Evolutionary conservation across 1,140 invertebrate genomes (phyloP), one percentile per base, ranked within the genome.

Genomic region (Popillia japonica): DNA sequence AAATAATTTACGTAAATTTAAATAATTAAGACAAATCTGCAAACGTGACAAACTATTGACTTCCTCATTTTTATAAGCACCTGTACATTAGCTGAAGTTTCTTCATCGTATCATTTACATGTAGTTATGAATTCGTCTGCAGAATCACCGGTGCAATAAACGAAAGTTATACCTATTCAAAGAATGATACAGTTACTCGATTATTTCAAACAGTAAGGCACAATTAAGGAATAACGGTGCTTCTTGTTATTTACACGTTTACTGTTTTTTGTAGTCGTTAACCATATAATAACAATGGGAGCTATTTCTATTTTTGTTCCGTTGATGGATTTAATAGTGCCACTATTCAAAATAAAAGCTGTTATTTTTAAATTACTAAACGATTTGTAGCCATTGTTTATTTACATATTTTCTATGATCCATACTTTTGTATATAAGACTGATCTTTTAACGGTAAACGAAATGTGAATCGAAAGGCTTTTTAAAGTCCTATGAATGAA

Each of bases 221-320:
- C 48, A 55, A 55, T 55, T 14, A n/a, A 55, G 48, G 14, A 55
- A 17, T 55, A 55, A 55, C 48, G 48, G 48, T 7, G 14, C 48
- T 17, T 6, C 48, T 14, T 17, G 14, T 55, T 55, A 55, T 55
- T 55, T 55, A 55, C 48, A 55, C 14, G 48, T 55, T 55, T 55
- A 55, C 48, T 55, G 48, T 55, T 55, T 55, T 55, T 55, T 55
- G 17, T 55, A 17, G 48, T 55, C 48, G 17, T 55, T 55, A 55
- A 55, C 48, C 17, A 55, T 55, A 55, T 55, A 55, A 55, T 55
- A 55, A 48, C 44, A 48, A 48, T 48, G 44, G 44, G 11, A 17
- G 48, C 6, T 17, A 17, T 55, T 55, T 55, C 48, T 55, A 55
- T 55, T 55, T 55, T 55, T 55, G 48, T 17, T 55, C 14, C 14